Evolutionary conservation across 2,113 vertebrate species (phyloP), one percentile per base, ranked within the genome.

Genomic region (Catharus bicknelli): DNA sequence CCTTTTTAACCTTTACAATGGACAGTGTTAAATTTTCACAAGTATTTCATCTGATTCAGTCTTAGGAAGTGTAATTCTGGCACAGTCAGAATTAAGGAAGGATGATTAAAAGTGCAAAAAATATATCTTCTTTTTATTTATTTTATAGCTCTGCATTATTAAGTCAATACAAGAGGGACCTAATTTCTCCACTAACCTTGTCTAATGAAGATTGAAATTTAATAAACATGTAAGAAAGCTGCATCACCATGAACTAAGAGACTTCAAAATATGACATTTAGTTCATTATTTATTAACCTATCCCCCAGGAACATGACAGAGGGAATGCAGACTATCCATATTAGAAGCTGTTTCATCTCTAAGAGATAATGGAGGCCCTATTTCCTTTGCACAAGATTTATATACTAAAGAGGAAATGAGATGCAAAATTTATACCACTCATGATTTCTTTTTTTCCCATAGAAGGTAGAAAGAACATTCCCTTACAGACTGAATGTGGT

Each of bases 211-310:
- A 96, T 61, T 94, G 96, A 96, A 95, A 95, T 93, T 90, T 94
- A 93, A 95, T 94, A 96, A 96, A 95, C 87, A 93, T 90, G 42
- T 86, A 85, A 77, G 93, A 88, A 94, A 74, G 43, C 87, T 80
- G 79, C 70, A 90, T 94, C 45, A 88, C 76, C 68, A 74, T 75
- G 91, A 96, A 91, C 78, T 81, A 95, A 96, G 90, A 95, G 93
- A 89, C 91, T 96, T 96, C 93, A 94, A 94, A 96, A 95, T 95
- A 96, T 83, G 94, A 93, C 96, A 96, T 90, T 95, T 94, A 93
- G 82, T 95, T 95, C 91, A 95, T 94, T 95, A 96, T 96, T 96
- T 95, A 96, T 96, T 96, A 94, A 95, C 81, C 48, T 95, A 81
- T 95, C 93, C 90, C 87, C 43, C 45, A 93, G 91, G 91, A 96